A percentile compares a stretch with the other conserved stretches of the same genome.
phyloP scores from a whole-genome alignment of 2,797 vertebrate species.

The Phaenicophaeus curvirostris region DNA sequence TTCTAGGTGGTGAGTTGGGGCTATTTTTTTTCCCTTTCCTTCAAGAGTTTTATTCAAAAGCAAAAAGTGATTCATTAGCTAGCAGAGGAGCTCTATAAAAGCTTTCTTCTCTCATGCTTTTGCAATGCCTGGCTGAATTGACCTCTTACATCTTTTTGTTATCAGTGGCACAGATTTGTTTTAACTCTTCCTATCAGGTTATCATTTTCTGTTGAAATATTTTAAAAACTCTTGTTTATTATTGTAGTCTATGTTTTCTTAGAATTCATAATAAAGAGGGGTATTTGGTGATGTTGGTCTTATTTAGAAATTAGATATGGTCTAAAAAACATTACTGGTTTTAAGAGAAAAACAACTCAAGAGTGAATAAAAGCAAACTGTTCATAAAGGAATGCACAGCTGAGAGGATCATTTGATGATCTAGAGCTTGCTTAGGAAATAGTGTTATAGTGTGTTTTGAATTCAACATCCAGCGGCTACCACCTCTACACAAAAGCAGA shows the following conservation, averaged over 20 bases:
- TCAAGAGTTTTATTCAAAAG: neutral
- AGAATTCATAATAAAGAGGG: neutral
- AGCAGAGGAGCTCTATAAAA: neutral
- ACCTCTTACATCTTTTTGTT: neutral
- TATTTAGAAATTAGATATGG: slow-evolving; percentile 17
- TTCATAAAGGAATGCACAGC: neutral
- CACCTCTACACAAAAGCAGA: neutral
- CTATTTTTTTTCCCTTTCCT: neutral
- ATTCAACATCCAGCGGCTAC: neutral
- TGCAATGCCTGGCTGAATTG: neutral
- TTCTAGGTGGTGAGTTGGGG: neutral
- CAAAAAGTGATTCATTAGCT: neutral
- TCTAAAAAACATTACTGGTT: slow-evolving; percentile 2
- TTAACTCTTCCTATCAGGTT: neutral
- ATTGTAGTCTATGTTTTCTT: neutral
- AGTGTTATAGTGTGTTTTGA: neutral
- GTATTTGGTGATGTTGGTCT: neutral
- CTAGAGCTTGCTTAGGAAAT: neutral
- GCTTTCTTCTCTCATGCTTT: neutral
- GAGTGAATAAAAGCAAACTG: slow-evolving; percentile 37
- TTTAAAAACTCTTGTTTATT: neutral
- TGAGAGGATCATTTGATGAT: neutral
- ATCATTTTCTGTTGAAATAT: neutral
- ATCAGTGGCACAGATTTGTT: neutral
- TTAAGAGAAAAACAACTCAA: slow-evolving; percentile 6